These are phyloP conservation scores for Leptogaster cylindrica DNA, from an alignment of 2,888 invertebrate genomes.

Conservation along the genomic window DNA sequence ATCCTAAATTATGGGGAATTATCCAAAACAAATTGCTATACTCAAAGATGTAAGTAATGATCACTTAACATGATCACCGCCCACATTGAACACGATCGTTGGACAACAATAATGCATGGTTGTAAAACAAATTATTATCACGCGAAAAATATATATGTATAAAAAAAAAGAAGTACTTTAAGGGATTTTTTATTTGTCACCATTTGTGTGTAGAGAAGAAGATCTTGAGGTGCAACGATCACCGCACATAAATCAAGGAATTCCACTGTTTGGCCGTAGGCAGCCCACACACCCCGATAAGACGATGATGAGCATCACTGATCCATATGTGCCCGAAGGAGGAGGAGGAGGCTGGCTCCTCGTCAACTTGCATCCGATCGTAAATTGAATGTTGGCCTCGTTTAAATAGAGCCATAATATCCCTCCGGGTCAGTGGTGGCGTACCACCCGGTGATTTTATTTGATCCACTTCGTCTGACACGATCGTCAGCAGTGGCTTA, in stretches of 20 bases:
- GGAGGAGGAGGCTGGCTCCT: too few relatives aligned
- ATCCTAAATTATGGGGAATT: constrained; percentile 4
- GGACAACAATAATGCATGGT: constrained; percentile 2
- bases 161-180: too few relatives aligned
- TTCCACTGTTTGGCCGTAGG: too few relatives aligned
- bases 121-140: constrained; percentile 33
- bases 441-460: constrained; percentile 9
- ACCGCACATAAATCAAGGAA: background rate
- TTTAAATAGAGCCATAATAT: constrained; percentile 9
- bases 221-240: background rate
- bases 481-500: background rate
- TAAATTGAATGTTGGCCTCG: constrained; percentile 18
- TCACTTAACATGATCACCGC: constrained; percentile 16
- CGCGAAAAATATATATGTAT: constrained; percentile 9
- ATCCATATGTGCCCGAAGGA: too few relatives aligned
- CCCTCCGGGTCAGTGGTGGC: background rate
- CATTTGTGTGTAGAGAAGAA: background rate
- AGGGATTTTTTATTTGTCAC: constrained; percentile 3
- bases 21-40: constrained; percentile 5
- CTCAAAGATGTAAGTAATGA: background rate
- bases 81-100: background rate
- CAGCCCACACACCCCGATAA: constrained; percentile 13
- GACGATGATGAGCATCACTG: constrained; percentile 8
- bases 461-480: background rate
- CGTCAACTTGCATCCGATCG: background rate